Conservation (phyloP, 2,888 invertebrate genomes). For the Drosophila sordidula region DNA sequence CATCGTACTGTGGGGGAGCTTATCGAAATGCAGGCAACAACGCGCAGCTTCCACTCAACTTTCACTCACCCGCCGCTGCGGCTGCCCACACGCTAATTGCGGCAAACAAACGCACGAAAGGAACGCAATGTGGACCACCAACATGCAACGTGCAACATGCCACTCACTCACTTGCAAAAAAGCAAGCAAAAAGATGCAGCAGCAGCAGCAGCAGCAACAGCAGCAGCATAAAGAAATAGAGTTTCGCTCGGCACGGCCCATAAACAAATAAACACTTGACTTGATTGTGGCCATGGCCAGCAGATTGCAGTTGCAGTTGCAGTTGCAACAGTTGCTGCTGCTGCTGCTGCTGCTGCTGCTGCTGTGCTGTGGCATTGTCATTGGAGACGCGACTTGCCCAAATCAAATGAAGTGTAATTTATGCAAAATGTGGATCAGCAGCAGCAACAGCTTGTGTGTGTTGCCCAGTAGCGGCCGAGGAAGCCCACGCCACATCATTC, state of each 20-base stretch:
- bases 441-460: not conserved
- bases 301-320: slow-evolving; percentile 16
- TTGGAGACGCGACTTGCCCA: slow-evolving; percentile 66
- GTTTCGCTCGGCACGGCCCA: slow-evolving; percentile 42
- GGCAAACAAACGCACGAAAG: slow-evolving; percentile 73
- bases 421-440: slow-evolving; percentile 69
- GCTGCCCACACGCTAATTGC: slow-evolving; percentile 80
- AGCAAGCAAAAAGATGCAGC: slow-evolving; percentile 7
- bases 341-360: not conserved
- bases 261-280: slow-evolving; percentile 83
- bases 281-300: slow-evolving; percentile 76
- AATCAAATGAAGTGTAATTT: slow-evolving; percentile 80
- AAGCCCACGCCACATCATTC: slow-evolving; percentile 78
- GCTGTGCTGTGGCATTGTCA: slow-evolving; percentile 50
- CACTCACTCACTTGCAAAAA: slow-evolving; percentile 66
- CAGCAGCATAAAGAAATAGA: slow-evolving; percentile 24
- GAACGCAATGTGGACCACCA: slow-evolving; percentile 71
- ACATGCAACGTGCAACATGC: slow-evolving; percentile 74
- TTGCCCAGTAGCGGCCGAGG: slow-evolving; percentile 53
- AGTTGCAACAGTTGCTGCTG: slow-evolving; percentile 8
- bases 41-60: slow-evolving; percentile 43
- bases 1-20: slow-evolving; percentile 40
- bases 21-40: slow-evolving; percentile 51
- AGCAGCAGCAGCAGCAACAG: slow-evolving; percentile 10
- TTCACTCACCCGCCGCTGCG: slow-evolving; percentile 60